Conservation (phyloP, 2,888 invertebrate genomes). For the Megaustenia siamemsis region DNA sequence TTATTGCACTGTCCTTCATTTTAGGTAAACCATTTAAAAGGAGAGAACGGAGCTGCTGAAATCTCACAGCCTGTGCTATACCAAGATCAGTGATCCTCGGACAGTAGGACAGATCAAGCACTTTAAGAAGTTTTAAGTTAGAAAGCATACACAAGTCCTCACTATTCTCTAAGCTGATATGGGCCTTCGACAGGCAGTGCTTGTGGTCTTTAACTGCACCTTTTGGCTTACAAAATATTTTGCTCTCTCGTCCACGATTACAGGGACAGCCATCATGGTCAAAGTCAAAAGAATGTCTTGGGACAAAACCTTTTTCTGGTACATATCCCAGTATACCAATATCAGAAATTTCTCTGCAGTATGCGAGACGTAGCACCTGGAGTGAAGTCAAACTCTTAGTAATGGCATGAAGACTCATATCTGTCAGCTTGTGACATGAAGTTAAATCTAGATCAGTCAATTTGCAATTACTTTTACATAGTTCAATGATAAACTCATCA, state of each 20-base stretch:
- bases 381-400: constrained; percentile 85
- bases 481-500: constrained; percentile 83
- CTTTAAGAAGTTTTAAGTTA: constrained; percentile 80
- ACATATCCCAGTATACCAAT: constrained; percentile 84
- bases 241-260: constrained; percentile 58
- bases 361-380: constrained; percentile 84
- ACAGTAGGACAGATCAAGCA: constrained; percentile 86
- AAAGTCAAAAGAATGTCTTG: constrained; percentile 59
- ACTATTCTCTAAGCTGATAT: constrained; percentile 51
- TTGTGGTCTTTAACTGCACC: constrained; percentile 58
- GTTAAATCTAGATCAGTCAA: constrained; percentile 85
- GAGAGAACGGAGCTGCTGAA: constrained; percentile 84
- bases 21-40: constrained; percentile 86
- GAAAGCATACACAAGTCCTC: constrained; percentile 61
- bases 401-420: constrained; percentile 83
- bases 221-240: constrained; percentile 68
- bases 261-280: constrained; percentile 66
- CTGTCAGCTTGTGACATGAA: constrained; percentile 84
- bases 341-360: constrained; percentile 86
- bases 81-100: constrained; percentile 87
- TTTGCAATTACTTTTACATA: constrained; percentile 83
- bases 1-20: constrained; percentile 85
- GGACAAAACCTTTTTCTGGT: constrained; percentile 47
- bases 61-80: constrained; percentile 85
- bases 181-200: constrained; percentile 50